These are phyloP conservation scores for Leptinotarsa peninsularis DNA, from an alignment of 2,888 invertebrate genomes.

Conservation along the genomic window DNA sequence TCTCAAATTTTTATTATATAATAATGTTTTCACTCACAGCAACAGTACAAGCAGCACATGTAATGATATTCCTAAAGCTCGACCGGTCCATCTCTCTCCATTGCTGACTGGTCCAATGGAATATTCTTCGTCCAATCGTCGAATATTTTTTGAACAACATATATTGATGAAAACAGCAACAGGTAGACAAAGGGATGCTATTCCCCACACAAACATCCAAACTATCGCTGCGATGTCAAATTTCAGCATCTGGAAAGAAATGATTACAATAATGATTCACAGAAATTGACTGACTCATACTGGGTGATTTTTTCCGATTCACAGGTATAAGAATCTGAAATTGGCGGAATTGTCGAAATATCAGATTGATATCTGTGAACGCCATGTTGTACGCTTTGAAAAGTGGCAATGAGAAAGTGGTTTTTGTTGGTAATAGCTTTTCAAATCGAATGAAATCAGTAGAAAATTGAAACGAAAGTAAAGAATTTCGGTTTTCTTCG, in stretches of 20 bases:
- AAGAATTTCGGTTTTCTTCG: no score
- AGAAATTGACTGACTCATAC: neutral
- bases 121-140: conserved; percentile 54
- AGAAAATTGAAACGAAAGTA: no score
- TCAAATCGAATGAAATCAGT: no score
- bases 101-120: conserved; percentile 49
- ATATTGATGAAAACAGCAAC: conserved; percentile 49
- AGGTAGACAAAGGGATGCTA: conserved; percentile 56
- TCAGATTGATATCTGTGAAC: no score
- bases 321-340: no score
- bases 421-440: no score
- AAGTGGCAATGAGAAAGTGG: no score
- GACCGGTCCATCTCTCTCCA: conserved; percentile 45
- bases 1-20: no score
- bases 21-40: conserved; percentile 51
- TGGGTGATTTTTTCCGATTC: no score
- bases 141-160: conserved; percentile 53
- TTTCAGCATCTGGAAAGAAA: conserved; percentile 55
- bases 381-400: no score
- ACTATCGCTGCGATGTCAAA: conserved; percentile 54
- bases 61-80: conserved; percentile 46
- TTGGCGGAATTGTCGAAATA: no score
- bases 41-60: conserved; percentile 53
- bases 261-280: neutral
- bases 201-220: conserved; percentile 59